Conservation (phyloP, 2,888 invertebrate species). For the Sialis lutaria region DNA sequence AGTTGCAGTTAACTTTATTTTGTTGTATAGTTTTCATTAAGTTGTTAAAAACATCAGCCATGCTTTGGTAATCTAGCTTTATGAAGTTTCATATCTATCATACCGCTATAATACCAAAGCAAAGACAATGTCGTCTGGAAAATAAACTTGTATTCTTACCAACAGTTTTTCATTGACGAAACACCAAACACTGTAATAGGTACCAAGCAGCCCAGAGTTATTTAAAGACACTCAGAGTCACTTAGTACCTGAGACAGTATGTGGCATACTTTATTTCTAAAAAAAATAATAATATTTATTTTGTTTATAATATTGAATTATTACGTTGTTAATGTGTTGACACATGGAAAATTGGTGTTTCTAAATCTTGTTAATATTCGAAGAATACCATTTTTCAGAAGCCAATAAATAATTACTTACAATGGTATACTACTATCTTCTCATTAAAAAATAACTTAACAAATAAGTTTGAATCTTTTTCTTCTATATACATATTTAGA, state of each 20-base stretch:
- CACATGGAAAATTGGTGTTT: no score
- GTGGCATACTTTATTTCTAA: constrained; percentile 3
- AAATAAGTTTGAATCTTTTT: no score
- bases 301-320: no score
- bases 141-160: background rate
- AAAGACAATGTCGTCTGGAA: constrained; percentile 26
- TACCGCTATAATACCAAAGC: constrained; percentile 85
- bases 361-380: no score
- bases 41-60: constrained; percentile 23
- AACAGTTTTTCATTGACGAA: background rate
- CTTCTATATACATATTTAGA: no score
- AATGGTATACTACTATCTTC: no score
- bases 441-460: no score
- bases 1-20: constrained; percentile 15
- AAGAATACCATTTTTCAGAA: no score
- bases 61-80: constrained; percentile 95
- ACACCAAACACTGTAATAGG: constrained; percentile 24
- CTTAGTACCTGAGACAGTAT: constrained; percentile 62
- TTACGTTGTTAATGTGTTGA: no score
- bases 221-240: constrained; percentile 54
- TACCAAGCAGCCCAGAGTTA: constrained; percentile 35
- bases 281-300: background rate
- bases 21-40: background rate
- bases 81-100: constrained; percentile 58
- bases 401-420: no score